Percentiles rank a stretch among this genome's conserved stretches.
These are phyloP conservation scores for Morpho deidamia DNA, from an alignment of 2,888 invertebrate genomes.

Conservation along the genomic window DNA sequence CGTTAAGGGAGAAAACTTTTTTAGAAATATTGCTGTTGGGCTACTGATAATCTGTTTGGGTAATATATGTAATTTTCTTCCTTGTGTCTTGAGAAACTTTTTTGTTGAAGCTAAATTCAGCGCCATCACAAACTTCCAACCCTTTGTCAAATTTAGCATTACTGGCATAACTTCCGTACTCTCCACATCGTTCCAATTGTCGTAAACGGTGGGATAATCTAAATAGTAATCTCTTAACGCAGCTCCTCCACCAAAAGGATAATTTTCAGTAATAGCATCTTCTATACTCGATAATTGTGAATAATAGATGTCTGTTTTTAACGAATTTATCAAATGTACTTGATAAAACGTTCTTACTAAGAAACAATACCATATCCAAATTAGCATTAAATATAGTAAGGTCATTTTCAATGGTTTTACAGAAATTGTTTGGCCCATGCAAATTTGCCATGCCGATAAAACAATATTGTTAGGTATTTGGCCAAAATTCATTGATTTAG, in stretches of 20 bases:
- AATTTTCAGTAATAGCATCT: slow-evolving; percentile 44
- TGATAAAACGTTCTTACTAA: slow-evolving; percentile 60
- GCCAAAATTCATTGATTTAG: slow-evolving; percentile 19
- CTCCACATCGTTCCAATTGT: slow-evolving; percentile 44
- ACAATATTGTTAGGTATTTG: slow-evolving; percentile 31
- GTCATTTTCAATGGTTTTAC: slow-evolving; percentile 43
- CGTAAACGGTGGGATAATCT: slow-evolving; percentile 41
- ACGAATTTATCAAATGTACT: slow-evolving; percentile 50
- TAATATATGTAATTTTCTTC: slow-evolving; percentile 39
- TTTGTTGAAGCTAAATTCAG: slow-evolving; percentile 43
- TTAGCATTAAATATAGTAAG: slow-evolving; percentile 37
- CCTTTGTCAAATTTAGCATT: slow-evolving; percentile 39
- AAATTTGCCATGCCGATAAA: slow-evolving; percentile 34
- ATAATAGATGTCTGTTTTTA: slow-evolving; percentile 48
- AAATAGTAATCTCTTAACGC: slow-evolving; percentile 52
- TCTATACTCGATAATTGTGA: slow-evolving; percentile 44
- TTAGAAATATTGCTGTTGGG: slow-evolving; percentile 53
- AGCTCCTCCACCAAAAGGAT: slow-evolving; percentile 49
- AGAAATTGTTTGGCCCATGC: slow-evolving; percentile 49
- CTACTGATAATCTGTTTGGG: slow-evolving; percentile 39
- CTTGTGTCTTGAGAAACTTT: slow-evolving; percentile 31
- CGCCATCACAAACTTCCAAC: slow-evolving; percentile 48
- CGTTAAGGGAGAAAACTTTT: slow-evolving; percentile 52
- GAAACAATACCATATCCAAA: slow-evolving; percentile 60
- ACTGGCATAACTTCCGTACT: slow-evolving; percentile 35